A percentile compares a stretch with the other conserved stretches of the same genome.
Evolutionary conservation across 2,797 vertebrate species (phyloP).

Genomic region (Cygnus olor): DNA sequence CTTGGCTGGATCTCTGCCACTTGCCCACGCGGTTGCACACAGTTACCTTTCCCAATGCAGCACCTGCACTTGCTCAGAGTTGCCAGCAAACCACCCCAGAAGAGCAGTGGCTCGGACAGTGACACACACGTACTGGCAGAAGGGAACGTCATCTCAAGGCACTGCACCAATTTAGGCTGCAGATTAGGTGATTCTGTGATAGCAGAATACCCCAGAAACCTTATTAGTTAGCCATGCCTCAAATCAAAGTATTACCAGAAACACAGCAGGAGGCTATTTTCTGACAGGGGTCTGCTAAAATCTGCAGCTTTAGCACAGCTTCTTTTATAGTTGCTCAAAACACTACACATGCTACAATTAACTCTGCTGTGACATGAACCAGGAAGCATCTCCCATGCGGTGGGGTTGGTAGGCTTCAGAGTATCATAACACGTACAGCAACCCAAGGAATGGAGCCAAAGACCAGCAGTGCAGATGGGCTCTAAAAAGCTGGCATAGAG

Average conservation of each 20-base stretch:
- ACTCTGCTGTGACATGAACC: not conserved
- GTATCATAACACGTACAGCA: not conserved
- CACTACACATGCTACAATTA: not conserved
- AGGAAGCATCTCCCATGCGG: not conserved
- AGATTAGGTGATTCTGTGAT: slow-evolving; percentile 1
- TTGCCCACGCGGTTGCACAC: not conserved
- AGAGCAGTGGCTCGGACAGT: not conserved
- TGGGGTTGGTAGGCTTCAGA: not conserved
- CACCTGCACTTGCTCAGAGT: not conserved
- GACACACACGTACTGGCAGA: not conserved
- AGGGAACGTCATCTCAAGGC: not conserved
- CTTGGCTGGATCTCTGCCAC: not conserved
- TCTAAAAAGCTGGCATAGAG: not conserved
- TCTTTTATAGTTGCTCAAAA: slow-evolving; percentile 1
- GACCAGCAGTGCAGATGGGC: fast-evolving
- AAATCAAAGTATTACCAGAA: slow-evolving; percentile 34
- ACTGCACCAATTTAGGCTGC: slow-evolving; percentile 14
- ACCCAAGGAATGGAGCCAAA: not conserved
- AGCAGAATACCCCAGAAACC: slow-evolving; percentile 15
- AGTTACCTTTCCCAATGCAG: not conserved
- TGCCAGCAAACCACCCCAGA: not conserved
- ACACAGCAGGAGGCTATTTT: not conserved
- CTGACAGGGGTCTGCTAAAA: not conserved
- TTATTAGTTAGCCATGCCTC: not conserved
- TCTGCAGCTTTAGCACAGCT: slow-evolving; percentile 32